Conservation (phyloP, 2,797 vertebrate species). For the Nyctibius grandis region DNA sequence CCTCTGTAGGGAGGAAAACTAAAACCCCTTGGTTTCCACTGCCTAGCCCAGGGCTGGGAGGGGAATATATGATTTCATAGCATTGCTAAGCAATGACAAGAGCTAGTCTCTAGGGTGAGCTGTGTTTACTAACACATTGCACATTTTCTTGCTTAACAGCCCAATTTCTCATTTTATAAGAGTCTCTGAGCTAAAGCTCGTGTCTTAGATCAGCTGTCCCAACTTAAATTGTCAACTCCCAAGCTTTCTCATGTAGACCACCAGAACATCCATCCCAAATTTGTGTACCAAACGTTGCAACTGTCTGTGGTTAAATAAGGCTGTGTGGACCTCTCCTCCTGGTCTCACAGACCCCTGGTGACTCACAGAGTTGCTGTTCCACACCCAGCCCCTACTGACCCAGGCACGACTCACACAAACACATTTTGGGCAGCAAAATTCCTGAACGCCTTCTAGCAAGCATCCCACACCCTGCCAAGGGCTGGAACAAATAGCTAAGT, state of each 20-base stretch:
- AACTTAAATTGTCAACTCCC: neutral
- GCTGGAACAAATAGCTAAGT: neutral
- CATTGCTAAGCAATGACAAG: conserved; percentile 31
- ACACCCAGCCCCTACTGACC: neutral
- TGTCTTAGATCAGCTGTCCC: conserved; percentile 12
- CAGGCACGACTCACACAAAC: neutral
- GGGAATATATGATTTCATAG: conserved; percentile 23
- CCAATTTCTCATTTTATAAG: conserved; percentile 6
- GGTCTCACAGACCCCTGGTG: neutral
- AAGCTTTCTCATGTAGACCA: neutral
- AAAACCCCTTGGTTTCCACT: neutral
- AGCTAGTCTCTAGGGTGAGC: neutral
- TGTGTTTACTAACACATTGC: conserved; percentile 1
- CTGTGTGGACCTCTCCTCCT: neutral
- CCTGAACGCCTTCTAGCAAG: neutral
- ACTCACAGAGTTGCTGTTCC: conserved; percentile 21
- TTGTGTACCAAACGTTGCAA: neutral
- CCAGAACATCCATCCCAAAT: neutral
- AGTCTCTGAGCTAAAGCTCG: neutral
- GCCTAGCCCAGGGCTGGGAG: neutral
- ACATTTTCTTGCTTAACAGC: conserved; percentile 35
- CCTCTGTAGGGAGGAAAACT: neutral
- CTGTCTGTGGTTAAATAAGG: neutral
- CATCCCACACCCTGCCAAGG: neutral
- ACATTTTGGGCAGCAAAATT: neutral